Conservation (phyloP, 2,113 vertebrate species). For the Irena cyanogastra region DNA sequence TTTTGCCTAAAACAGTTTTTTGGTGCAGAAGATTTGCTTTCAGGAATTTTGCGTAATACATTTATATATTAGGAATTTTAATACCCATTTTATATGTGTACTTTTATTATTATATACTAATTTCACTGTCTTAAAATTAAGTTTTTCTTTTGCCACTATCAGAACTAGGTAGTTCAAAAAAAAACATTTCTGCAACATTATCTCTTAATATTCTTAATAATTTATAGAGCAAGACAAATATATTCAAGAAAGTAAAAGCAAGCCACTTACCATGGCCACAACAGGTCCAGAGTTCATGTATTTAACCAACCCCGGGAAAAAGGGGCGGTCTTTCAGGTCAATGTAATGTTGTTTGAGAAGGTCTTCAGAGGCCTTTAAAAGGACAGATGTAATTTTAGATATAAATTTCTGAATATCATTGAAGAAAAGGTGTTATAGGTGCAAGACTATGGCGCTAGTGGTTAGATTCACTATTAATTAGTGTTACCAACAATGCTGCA, state of each 20-base stretch:
- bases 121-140: neutral
- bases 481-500: rapidly evolving
- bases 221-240: neutral
- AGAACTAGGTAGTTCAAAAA: neutral
- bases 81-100: neutral
- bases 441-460: rapidly evolving
- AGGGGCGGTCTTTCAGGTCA: conserved; percentile 87
- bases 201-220: neutral
- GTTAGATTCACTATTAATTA: neutral
- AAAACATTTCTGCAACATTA: neutral
- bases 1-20: neutral
- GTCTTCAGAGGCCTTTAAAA: conserved; percentile 79
- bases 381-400: neutral
- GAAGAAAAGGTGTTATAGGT: no score
- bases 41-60: neutral
- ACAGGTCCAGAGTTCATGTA: conserved; percentile 92
- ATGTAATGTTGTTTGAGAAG: conserved; percentile 85
- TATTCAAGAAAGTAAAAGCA: neutral
- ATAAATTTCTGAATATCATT: rapidly evolving
- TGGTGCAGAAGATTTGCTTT: neutral
- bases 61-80: neutral
- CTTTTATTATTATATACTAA: neutral
- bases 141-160: neutral
- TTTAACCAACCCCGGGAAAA: conserved; percentile 82
- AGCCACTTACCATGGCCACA: conserved; percentile 86